Percentiles rank a stretch among this genome's conserved stretches.
Conservation (phyloP, 1,140 invertebrate species). For the Notospermus geniculatus region DNA sequence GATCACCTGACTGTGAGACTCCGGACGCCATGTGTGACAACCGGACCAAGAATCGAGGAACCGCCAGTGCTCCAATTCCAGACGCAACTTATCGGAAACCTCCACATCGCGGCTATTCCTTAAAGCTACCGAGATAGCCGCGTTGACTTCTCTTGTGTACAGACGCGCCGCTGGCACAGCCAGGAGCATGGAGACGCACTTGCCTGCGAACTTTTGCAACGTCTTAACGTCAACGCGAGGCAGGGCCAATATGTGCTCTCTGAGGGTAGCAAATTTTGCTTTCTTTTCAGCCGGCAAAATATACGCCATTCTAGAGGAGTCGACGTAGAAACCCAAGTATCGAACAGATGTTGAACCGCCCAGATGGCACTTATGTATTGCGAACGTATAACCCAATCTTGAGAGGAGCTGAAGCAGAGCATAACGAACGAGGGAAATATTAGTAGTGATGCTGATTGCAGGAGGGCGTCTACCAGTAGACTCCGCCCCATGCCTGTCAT, state of each 20-base stretch:
- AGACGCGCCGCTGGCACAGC: slow-evolving; percentile 15
- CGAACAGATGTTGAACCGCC: slow-evolving; percentile 7
- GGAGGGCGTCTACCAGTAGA: neutral
- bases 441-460: neutral
- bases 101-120: slow-evolving; percentile 8
- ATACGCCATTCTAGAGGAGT: slow-evolving; percentile 16
- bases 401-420: neutral
- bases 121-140: slow-evolving; percentile 11
- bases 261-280: slow-evolving; percentile 13
- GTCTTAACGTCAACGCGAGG: slow-evolving; percentile 9
- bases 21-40: slow-evolving; percentile 7
- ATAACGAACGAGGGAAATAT: neutral
- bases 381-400: slow-evolving; percentile 10
- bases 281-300: slow-evolving; percentile 20
- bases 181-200: slow-evolving; percentile 17
- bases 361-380: slow-evolving; percentile 10
- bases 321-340: slow-evolving; percentile 20
- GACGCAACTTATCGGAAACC: slow-evolving; percentile 11
- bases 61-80: slow-evolving; percentile 13
- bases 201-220: slow-evolving; percentile 20
- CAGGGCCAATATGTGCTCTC: slow-evolving; percentile 10
- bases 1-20: slow-evolving; percentile 2
- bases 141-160: slow-evolving; percentile 15
- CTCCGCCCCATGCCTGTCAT: slow-evolving; percentile 10
- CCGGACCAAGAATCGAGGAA: slow-evolving; percentile 14